A percentile compares a stretch with the other conserved stretches of the same genome.
Evolutionary conservation across 2,797 vertebrate genomes (phyloP).

Genomic region (Steatocranus sp.): DNA sequence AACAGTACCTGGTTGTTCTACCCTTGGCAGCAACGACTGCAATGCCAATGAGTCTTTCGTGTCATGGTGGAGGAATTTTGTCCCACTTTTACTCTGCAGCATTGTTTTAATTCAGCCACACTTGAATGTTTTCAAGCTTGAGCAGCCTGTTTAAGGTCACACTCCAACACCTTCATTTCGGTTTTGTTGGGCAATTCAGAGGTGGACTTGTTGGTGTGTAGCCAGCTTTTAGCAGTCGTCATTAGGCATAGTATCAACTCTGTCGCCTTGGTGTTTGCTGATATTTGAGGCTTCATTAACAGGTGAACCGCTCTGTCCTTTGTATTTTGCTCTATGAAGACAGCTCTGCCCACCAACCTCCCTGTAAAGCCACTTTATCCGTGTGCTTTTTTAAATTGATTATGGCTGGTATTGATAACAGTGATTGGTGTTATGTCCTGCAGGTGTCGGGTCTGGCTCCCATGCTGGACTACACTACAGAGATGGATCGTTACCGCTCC

Average conservation of each 20-base stretch:
- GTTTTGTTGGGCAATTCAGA: background rate
- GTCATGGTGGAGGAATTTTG: background rate
- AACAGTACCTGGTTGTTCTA: background rate
- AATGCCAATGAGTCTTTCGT: background rate
- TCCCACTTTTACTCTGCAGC: background rate
- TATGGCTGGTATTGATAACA: background rate
- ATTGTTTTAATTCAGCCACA: background rate
- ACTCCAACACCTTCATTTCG: background rate
- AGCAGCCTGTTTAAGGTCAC: background rate
- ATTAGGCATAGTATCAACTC: background rate
- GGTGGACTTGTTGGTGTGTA: background rate
- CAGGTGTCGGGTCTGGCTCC: conserved; percentile 66
- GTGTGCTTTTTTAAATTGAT: background rate
- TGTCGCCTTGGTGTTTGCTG: background rate
- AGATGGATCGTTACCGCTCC: conserved; percentile 91
- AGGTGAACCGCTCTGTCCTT: background rate
- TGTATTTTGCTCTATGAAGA: background rate
- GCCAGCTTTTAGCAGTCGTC: background rate
- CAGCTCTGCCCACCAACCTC: background rate
- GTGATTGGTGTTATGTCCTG: background rate
- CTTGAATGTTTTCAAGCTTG: background rate
- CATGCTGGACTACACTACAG: conserved; percentile 89
- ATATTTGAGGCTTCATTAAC: background rate
- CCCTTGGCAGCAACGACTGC: background rate
- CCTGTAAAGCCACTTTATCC: background rate